phyloP scores from a whole-genome alignment of 2,888 invertebrate species.

The Bombylius major region DNA sequence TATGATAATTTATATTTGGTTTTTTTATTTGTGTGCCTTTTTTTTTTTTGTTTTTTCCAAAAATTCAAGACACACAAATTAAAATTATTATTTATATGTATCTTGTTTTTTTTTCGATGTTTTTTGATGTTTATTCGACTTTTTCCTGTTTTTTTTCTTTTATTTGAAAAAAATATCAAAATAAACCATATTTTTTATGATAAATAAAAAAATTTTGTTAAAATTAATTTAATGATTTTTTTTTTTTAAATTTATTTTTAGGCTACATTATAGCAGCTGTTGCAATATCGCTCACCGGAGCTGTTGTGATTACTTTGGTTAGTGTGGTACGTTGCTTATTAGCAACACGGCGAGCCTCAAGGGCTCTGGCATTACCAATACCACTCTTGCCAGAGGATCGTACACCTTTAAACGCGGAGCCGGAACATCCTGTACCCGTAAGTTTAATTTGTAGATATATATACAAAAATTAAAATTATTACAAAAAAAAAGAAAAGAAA shows the following conservation, averaged over 20 bases:
- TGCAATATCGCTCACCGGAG: slow-evolving; percentile 28
- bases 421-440: slow-evolving; percentile 40
- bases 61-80: no score
- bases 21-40: no score
- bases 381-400: slow-evolving; percentile 27
- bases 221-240: no score
- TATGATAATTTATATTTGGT: no score
- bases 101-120: no score
- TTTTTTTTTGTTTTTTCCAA: no score
- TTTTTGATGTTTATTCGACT: no score
- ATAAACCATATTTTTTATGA: no score
- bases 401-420: slow-evolving; percentile 36
- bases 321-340: slow-evolving; percentile 23
- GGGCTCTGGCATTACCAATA: slow-evolving; percentile 36
- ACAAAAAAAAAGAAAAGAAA: neutral
- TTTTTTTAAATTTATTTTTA: slow-evolving; percentile 15
- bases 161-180: no score
- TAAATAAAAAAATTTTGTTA: no score
- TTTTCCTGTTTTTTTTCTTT: no score
- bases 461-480: neutral
- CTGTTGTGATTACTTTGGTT: slow-evolving; percentile 28
- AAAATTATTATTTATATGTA: no score
- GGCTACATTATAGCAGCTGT: slow-evolving; percentile 27
- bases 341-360: slow-evolving; percentile 24
- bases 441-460: slow-evolving; percentile 21